Conservation (phyloP, 2,888 invertebrate species). For the Gymnoscelis rufifasciata region DNA sequence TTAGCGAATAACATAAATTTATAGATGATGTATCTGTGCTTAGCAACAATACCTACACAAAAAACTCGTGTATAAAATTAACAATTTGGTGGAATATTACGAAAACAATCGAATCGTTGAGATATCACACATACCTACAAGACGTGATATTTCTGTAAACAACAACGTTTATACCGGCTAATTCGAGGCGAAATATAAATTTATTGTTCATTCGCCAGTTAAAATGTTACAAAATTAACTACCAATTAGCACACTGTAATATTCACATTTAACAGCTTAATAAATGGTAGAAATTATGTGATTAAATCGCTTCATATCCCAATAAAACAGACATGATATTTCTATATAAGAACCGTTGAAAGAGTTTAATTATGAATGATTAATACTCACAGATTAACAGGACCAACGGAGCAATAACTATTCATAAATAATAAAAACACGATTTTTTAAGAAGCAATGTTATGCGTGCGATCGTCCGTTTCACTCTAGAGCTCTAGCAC, state of each 20-base stretch:
- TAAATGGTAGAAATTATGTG: neutral
- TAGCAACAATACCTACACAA: too few relatives aligned
- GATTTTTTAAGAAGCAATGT: conserved; percentile 50
- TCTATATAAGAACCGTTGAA: neutral
- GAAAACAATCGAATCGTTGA: conserved; percentile 1
- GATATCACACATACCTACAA: conserved; percentile 7
- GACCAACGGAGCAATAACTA: too few relatives aligned
- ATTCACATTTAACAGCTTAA: neutral
- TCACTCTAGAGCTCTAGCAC: conserved; percentile 26
- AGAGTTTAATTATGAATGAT: neutral
- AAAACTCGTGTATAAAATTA: too few relatives aligned
- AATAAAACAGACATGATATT: neutral
- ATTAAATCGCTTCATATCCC: neutral
- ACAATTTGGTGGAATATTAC: neutral
- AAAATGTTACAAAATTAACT: neutral
- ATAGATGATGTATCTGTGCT: too few relatives aligned
- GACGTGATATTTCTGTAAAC: conserved; percentile 12
- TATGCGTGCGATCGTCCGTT: conserved; percentile 42
- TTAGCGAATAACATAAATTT: too few relatives aligned
- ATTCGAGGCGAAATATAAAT: conserved; percentile 7
- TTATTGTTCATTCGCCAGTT: neutral
- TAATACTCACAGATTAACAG: conserved; percentile 11
- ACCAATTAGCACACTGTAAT: too few relatives aligned
- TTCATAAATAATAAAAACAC: conserved; percentile 37
- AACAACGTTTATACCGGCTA: conserved; percentile 3